Base-by-base conservation (phyloP, 2,797 vertebrate species). In the Danio choprae region DNA sequence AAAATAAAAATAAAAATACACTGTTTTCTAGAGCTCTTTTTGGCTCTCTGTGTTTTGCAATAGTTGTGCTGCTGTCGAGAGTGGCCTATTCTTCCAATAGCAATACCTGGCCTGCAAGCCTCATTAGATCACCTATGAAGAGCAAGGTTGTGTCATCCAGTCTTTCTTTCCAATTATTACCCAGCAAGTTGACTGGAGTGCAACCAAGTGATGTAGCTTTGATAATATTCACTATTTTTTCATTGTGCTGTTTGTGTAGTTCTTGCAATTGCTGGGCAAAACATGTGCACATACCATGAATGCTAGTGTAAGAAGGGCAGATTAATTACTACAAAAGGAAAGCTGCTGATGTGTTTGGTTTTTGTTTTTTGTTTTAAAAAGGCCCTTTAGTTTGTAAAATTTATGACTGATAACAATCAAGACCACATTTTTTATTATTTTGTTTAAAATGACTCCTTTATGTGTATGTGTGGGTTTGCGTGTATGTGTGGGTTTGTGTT, bases 171-270 rank as follows among this genome's bases (percentile, higher is more conserved):
- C 16, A 22, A 64, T 63, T 63, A 40, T 65, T 72, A 29, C 44
- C 8, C 22, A 48, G 48, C 40, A 43, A 36, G 3, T 55, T 15
- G 63, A 64, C 48, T 51, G 58, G 50, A 70, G 58, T 70, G 56
- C 20, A 79, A 70, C 38, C 4, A 83, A 69, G 63, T 91, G 86
- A 91, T 88, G 87, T 87, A 90, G 88, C 85, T 84, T 63, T 86
- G 74, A 84, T 90, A 83, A 82, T 85, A 84, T 83, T 86, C 78
- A 4, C 81, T 83, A 88, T 86, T 89, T 80, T 87, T 82, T 79
- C 20, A 20, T 74, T 46, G 46, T 62, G 10, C 60, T 22, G 16
- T 46, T 77, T 46, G 29, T 43, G 63, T 69, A 64, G 60, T 71
- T 62, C 38, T 44, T 72, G 59, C 75, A 62, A 67, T 80, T 46